Evolutionary conservation across 2,113 vertebrate genomes (phyloP), one percentile per base, ranked within the genome.

Genomic region (Proterorhinus semilunaris): DNA sequence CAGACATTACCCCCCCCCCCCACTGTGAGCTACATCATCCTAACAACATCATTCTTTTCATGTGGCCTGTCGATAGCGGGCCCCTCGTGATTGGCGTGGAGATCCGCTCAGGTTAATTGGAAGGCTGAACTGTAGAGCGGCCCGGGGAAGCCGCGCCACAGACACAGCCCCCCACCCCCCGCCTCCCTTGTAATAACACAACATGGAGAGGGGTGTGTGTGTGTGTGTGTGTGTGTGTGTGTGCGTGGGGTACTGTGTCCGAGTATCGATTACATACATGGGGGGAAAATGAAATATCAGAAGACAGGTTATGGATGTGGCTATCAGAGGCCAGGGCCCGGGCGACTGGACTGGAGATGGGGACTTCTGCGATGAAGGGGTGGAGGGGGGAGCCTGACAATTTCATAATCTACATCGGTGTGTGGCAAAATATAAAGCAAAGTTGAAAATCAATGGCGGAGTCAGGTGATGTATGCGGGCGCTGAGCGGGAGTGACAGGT

Each of bases 71-170:
- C 91, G 88, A 93, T 93, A 93, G 90, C 48, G 84, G 87, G 78
- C 83, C 77, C 85, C 42, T 78, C 70, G 81, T 92, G 91, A 92
- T 91, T 92, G 92, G 91, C 91, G 86, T 89, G 89, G 86, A 83
- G 89, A 92, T 89, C 89, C 88, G 89, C 89, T 90, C 90, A 91
- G 92, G 92, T 92, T 93, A 93, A 92, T 92, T 92, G 91, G 92
- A 92, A 92, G 90, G 85, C 92, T 93, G 92, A 93, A 93, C 91
- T 93, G 92, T 92, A 91, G 90, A 92, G 93, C 89, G 82, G 91
- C 91, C 90, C 80, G 88, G 89, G 89, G 91, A 91, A 92, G 92
- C 89, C 82, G 87, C 87, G 82, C 90, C 90, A 3, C 27, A 27
- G 90, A 92, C 92, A 90, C 88, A 83, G 85, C 89, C 89, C 52